Conservation (phyloP, 2,113 vertebrate genomes). For the Alosa alosa region DNA sequence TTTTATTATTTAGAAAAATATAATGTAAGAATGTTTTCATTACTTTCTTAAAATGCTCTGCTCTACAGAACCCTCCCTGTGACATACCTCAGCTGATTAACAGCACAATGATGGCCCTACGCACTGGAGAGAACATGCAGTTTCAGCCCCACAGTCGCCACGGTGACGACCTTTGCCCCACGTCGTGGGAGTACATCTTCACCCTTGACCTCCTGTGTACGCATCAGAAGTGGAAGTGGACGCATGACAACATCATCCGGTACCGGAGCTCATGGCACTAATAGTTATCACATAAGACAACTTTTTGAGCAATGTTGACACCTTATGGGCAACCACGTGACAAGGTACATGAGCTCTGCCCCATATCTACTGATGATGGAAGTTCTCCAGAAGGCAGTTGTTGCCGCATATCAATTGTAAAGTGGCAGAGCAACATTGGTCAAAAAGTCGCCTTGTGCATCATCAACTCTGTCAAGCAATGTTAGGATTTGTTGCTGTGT, state of each 20-base stretch:
- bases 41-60: not conserved
- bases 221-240: slow-evolving; percentile 88
- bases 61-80: slow-evolving; percentile 75
- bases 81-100: slow-evolving; percentile 77
- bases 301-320: too few species aligned
- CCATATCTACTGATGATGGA: too few species aligned
- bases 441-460: not conserved
- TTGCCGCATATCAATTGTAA: too few species aligned
- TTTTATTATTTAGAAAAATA: too few species aligned
- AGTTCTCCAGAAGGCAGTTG: too few species aligned
- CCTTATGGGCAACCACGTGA: too few species aligned
- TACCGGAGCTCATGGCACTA: slow-evolving; percentile 45
- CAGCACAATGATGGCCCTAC: slow-evolving; percentile 77
- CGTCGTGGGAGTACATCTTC: slow-evolving; percentile 83
- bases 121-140: slow-evolving; percentile 70
- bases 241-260: slow-evolving; percentile 84
- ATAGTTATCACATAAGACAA: too few species aligned
- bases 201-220: slow-evolving; percentile 86
- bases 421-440: too few species aligned
- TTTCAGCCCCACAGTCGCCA: slow-evolving; percentile 75
- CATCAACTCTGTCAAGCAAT: not conserved
- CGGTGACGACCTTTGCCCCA: slow-evolving; percentile 80
- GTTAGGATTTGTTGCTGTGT: not conserved
- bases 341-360: too few species aligned
- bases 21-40: not conserved